These are phyloP conservation scores for Ennomos erosarius DNA, from an alignment of 2,888 invertebrate genomes.

Conservation along the genomic window DNA sequence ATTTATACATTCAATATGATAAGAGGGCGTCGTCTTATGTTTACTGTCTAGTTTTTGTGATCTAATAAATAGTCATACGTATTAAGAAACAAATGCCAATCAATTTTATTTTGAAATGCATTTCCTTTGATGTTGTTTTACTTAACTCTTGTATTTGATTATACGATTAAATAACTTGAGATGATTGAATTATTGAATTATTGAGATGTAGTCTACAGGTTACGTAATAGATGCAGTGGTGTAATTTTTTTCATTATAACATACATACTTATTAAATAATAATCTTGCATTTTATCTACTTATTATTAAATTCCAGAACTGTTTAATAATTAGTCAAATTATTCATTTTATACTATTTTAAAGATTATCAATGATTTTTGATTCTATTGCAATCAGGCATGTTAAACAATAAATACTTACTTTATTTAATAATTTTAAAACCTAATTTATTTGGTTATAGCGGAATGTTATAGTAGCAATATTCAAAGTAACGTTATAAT, in stretches of 20 bases:
- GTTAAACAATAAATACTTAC: no score
- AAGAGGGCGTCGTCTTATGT: slow-evolving; percentile 22
- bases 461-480: slow-evolving; percentile 65
- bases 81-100: slow-evolving; percentile 8
- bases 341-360: slow-evolving; percentile 52
- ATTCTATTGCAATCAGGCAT: slow-evolving; percentile 7
- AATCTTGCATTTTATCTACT: slow-evolving; percentile 16
- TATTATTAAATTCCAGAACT: slow-evolving; percentile 10
- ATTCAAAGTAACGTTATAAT: not conserved
- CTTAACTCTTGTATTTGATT: slow-evolving; percentile 3
- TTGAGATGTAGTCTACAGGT: slow-evolving; percentile 8
- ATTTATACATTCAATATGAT: slow-evolving; percentile 1
- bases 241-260: slow-evolving; percentile 54
- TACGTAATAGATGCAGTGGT: slow-evolving; percentile 55
- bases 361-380: not conserved
- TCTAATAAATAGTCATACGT: no score
- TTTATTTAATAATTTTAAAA: slow-evolving; percentile 12
- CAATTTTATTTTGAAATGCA: slow-evolving; percentile 13
- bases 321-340: no score
- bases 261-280: not conserved
- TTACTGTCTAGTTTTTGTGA: no score
- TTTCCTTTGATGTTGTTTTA: slow-evolving; percentile 4
- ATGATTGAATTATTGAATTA: no score
- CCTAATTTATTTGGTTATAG: slow-evolving; percentile 47
- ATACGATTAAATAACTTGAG: slow-evolving; percentile 14